phyloP scores from a whole-genome alignment of 2,797 vertebrate species.

The Fratercula arctica region DNA sequence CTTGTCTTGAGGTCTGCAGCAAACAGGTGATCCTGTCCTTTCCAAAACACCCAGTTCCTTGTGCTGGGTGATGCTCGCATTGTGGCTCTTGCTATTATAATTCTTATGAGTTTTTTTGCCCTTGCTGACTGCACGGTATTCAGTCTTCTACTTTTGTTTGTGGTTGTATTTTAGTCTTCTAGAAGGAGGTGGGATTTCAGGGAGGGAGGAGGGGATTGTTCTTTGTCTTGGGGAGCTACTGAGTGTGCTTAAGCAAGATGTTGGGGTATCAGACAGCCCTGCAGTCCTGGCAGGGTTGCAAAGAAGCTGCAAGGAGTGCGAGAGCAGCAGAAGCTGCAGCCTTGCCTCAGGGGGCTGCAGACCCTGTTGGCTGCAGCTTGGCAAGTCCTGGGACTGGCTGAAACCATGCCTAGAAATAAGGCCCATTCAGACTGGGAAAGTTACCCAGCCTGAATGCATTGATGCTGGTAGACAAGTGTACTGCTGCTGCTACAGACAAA shows the following conservation, averaged over 20 bases:
- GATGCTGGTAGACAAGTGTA: background rate
- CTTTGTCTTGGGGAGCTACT: background rate
- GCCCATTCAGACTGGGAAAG: background rate
- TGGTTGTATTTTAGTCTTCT: background rate
- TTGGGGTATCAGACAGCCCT: background rate
- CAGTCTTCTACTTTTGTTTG: background rate
- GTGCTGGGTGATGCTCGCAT: background rate
- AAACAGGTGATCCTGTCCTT: background rate
- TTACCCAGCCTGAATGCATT: background rate
- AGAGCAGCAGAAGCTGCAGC: background rate
- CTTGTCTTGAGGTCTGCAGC: background rate
- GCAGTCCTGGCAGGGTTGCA: background rate
- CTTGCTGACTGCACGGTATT: background rate
- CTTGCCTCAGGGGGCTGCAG: background rate
- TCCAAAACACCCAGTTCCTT: background rate
- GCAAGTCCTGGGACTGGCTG: background rate
- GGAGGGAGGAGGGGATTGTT: too few species aligned
- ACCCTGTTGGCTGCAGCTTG: background rate
- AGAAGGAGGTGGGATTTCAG: background rate
- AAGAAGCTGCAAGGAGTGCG: background rate
- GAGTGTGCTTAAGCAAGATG: accelerated
- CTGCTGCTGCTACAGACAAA: background rate
- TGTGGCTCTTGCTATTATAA: background rate
- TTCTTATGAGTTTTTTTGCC: background rate
- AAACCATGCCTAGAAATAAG: background rate